phyloP scores from a whole-genome alignment of 2,888 invertebrate genomes.

The Leptinotarsa peninsularis region DNA sequence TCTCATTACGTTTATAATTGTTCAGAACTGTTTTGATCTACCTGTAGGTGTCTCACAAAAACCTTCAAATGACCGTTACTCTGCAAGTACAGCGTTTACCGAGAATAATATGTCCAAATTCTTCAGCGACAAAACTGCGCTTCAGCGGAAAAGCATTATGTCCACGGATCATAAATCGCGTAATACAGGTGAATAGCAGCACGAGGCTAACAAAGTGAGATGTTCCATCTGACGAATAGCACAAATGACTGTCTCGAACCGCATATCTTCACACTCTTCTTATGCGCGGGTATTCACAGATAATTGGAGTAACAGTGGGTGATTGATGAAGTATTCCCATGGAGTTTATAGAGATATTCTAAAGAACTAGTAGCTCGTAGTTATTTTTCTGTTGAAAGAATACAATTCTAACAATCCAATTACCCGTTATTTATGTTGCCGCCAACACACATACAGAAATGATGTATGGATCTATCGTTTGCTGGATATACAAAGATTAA shows the following conservation, averaged over 20 bases:
- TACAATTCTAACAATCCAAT: constrained; percentile 35
- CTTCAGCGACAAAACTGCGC: neutral
- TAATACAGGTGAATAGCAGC: constrained; percentile 23
- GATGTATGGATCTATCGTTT: constrained; percentile 26
- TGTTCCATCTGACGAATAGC: constrained; percentile 33
- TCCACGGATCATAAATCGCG: neutral
- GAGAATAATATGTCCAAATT: too few species aligned
- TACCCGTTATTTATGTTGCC: constrained; percentile 34
- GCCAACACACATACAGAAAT: constrained; percentile 21
- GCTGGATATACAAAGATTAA: constrained; percentile 17
- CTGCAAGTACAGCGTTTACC: too few species aligned
- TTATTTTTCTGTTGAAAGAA: constrained; percentile 35
- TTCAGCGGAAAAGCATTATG: constrained; percentile 4
- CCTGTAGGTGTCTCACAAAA: too few species aligned
- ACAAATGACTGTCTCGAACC: constrained; percentile 34
- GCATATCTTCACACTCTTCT: constrained; percentile 43
- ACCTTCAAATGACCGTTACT: too few species aligned
- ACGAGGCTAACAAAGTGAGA: constrained; percentile 27
- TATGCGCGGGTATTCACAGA: constrained; percentile 36
- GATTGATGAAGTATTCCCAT: constrained; percentile 35
- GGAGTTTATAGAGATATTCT: constrained; percentile 32
- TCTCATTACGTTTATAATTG: too few species aligned
- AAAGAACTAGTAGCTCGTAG: constrained; percentile 32
- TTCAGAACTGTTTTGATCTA: too few species aligned
- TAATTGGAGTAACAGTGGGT: constrained; percentile 38